Evolutionary conservation across 1,140 invertebrate genomes (phyloP).

Genomic region (Temnothorax curvispinosus): DNA sequence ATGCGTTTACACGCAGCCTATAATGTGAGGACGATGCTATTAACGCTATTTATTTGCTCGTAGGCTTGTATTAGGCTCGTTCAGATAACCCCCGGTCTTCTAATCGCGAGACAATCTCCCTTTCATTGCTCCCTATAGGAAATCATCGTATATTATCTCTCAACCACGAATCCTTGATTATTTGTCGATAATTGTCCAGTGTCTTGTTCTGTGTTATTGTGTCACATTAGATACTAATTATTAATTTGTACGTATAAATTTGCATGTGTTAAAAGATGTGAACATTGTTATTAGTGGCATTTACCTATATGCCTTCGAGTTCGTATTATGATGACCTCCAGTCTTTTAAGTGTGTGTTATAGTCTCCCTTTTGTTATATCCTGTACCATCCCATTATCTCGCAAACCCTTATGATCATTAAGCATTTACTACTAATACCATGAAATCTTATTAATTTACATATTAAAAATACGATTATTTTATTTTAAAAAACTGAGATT

Average conservation of each 20-base stretch:
- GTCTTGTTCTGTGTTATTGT: not conserved
- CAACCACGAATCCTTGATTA: not conserved
- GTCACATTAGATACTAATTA: not conserved
- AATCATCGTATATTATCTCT: not conserved
- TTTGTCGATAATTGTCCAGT: not conserved
- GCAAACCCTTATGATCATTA: not conserved
- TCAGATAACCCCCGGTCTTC: not conserved
- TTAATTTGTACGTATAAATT: not conserved
- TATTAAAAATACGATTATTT: not conserved
- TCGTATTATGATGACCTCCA: not conserved
- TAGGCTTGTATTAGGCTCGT: not conserved
- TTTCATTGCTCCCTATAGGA: not conserved
- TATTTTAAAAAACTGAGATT: not conserved
- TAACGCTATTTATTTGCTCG: slow-evolving; percentile 31
- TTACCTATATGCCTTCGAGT: not conserved
- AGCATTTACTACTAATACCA: not conserved
- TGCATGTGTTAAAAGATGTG: not conserved
- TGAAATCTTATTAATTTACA: not conserved
- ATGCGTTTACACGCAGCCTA: slow-evolving; percentile 37
- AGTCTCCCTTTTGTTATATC: not conserved
- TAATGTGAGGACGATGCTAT: slow-evolving; percentile 27
- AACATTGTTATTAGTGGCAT: not conserved
- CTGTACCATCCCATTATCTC: not conserved
- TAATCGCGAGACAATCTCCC: slow-evolving; percentile 4
- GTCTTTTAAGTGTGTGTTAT: not conserved